Base-by-base conservation (phyloP, 2,888 invertebrate species). In the Scaptomyza cyrtandrae region DNA sequence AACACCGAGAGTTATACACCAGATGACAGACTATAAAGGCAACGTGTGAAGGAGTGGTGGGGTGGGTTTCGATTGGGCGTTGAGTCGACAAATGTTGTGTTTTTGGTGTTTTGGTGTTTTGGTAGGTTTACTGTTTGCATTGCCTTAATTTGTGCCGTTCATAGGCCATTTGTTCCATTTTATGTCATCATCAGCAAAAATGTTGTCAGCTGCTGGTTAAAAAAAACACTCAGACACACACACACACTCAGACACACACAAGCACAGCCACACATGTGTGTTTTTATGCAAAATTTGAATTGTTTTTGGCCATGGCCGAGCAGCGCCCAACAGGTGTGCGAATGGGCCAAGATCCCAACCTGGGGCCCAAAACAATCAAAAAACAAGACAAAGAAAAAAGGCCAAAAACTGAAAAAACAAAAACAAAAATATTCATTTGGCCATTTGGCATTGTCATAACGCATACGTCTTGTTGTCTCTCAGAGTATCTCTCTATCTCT, bases 161-260 rank as follows among this genome's bases (percentile, higher is more conserved):
- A 86, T 88, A 83, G 84, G 78, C 88, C 86, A 85, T 85, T 85
- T 85, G 84, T 85, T 88, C 84, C 84, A 80, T 85, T 87, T 90
- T 79, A 88, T 80, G 81, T 88, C 88, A 88, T 90, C 88, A 90
- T 88, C 88, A 49, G 5, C 33, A 50, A 79, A 81, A 83, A 83
- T 83, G 86, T 58, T 83, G 83, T 83, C 83, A 83, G 83, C 83
- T 83, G 83, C 35, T 66, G 19, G 60, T 31, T 27, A 77, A 61
- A 58, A 64, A 54, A 11, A 27, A 14, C 50, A 62, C 14, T 35
- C 41, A 57, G 41, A 58, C 11, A 48, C 14, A 19, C 35, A 53
- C 10, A 11, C 29, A 37, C 19, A 33, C 14, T n/a, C 2, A 16
- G 29, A 27, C 37, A 61, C 49, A 78, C n/a, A n/a, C n/a, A n/a